These are phyloP conservation scores for Mastomys coucha DNA, from an alignment of 2,113 vertebrate genomes.

Conservation along the genomic window DNA sequence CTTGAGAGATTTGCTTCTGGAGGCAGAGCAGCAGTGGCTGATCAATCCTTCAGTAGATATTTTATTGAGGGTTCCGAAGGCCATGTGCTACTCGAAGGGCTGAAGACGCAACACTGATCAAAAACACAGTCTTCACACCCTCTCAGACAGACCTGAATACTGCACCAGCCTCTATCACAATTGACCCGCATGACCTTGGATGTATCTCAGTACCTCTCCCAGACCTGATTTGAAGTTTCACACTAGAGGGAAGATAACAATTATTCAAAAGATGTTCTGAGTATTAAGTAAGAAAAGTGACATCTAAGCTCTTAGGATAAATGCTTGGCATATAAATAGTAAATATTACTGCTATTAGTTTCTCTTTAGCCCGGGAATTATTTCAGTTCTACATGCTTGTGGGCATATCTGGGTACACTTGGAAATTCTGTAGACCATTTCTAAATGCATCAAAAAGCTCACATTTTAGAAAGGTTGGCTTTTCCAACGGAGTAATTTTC, in stretches of 20 bases:
- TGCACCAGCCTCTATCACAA: not conserved
- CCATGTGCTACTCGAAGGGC: not conserved
- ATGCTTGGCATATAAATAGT: not conserved
- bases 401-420: not conserved
- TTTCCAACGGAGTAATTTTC: slow-evolving; percentile 69
- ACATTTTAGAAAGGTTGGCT: slow-evolving; percentile 40
- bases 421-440: slow-evolving; percentile 62
- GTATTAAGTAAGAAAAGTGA: slow-evolving; percentile 34
- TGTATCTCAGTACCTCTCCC: not conserved
- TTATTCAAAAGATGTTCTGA: slow-evolving; percentile 33
- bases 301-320: slow-evolving; percentile 18
- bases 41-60: not conserved
- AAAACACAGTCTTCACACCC: not conserved
- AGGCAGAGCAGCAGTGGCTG: not conserved
- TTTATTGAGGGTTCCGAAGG: not conserved
- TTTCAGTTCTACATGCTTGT: slow-evolving; percentile 18
- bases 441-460: slow-evolving; percentile 49
- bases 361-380: not conserved
- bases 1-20: slow-evolving; percentile 21
- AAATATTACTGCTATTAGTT: slow-evolving; percentile 33
- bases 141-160: not conserved
- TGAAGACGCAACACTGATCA: not conserved
- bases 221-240: not conserved
- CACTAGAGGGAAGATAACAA: slow-evolving; percentile 36
- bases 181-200: not conserved